These are phyloP conservation scores for Caracal caracal DNA, from an alignment of 2,113 vertebrate species.

Conservation along the genomic window DNA sequence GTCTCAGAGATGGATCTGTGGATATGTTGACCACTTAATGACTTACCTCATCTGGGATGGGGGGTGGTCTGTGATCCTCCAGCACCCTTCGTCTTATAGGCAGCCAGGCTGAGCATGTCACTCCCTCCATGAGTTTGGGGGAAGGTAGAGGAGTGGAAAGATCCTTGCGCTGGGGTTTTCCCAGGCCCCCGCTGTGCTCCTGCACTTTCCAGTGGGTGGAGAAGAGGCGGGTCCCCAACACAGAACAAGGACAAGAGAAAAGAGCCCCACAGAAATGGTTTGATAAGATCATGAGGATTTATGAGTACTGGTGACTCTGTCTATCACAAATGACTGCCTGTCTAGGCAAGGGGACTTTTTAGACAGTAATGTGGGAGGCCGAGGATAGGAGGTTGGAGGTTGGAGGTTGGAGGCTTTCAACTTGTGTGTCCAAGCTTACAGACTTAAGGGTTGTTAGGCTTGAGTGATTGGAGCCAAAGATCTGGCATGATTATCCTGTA, in stretches of 20 bases:
- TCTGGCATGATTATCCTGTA: background rate
- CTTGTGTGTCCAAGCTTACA: background rate
- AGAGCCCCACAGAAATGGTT: background rate
- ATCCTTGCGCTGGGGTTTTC: slow-evolving; percentile 44
- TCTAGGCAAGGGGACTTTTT: background rate
- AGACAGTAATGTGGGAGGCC: background rate
- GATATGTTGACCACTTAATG: background rate
- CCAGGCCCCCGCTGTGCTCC: background rate
- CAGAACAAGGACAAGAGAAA: background rate
- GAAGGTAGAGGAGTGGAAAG: slow-evolving; percentile 53
- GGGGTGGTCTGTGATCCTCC: background rate
- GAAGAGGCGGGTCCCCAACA: background rate
- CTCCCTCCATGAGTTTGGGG: background rate
- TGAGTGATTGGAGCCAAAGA: background rate
- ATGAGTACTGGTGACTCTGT: background rate
- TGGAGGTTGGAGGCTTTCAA: background rate
- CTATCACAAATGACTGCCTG: background rate
- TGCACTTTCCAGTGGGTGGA: background rate
- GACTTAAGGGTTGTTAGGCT: background rate
- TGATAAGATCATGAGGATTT: background rate
- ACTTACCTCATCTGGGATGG: background rate
- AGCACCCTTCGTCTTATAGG: background rate
- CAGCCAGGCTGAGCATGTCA: background rate
- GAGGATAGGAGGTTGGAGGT: background rate
- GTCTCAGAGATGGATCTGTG: background rate